phyloP scores from a whole-genome alignment of 2,113 vertebrate genomes.

The Anthoscopus minutus region DNA sequence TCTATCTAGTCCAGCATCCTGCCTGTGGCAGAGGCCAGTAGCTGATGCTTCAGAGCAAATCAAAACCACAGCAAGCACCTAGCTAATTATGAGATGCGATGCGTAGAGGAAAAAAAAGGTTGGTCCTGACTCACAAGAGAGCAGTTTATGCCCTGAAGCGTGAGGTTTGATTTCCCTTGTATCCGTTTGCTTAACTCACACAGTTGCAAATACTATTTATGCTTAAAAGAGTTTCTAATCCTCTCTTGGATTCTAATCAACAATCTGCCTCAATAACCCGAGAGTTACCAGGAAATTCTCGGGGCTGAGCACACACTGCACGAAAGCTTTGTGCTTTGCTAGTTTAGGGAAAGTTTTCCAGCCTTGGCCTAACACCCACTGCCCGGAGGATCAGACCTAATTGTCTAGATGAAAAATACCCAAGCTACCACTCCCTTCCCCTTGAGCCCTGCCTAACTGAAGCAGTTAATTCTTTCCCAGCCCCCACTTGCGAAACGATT shows the following conservation, averaged over 20 bases:
- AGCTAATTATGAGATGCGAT: constrained; percentile 32
- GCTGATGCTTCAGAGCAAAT: constrained; percentile 41
- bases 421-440: constrained; percentile 18
- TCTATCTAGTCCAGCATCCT: neutral
- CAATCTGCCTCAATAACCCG: constrained; percentile 49
- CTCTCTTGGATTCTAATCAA: constrained; percentile 61
- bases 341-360: constrained; percentile 25
- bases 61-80: constrained; percentile 50
- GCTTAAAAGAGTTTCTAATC: constrained; percentile 64
- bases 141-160: constrained; percentile 55
- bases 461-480: neutral
- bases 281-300: constrained; percentile 56
- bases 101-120: neutral
- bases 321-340: constrained; percentile 39
- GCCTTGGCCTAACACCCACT: constrained; percentile 20
- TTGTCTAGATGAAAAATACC: constrained; percentile 34
- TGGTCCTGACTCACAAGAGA: constrained; percentile 61
- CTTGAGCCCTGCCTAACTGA: constrained; percentile 12
- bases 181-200: constrained; percentile 56
- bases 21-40: neutral
- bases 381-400: constrained; percentile 32
- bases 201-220: constrained; percentile 55
- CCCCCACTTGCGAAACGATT: neutral
- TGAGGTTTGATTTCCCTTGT: constrained; percentile 60
- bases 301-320: neutral